Evolutionary conservation across 1,140 invertebrate species (phyloP).

Genomic region (Carposina sasakii): DNA sequence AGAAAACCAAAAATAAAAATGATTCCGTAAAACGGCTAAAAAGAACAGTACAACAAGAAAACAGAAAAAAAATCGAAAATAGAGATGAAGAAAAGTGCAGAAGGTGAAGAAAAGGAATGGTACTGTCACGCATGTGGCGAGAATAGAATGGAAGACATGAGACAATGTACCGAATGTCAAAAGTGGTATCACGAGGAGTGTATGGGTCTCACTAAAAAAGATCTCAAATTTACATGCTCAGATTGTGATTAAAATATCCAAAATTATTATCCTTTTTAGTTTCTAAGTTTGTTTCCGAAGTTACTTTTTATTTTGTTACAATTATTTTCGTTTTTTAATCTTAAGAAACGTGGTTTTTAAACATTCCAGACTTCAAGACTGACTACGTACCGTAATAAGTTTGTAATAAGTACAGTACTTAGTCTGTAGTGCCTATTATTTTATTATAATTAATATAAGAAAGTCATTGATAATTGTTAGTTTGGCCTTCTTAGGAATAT

Average conservation of each 20-base stretch:
- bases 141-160: not conserved
- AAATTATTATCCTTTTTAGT: constrained; percentile 11
- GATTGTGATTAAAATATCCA: constrained; percentile 8
- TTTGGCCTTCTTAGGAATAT: constrained; percentile 20
- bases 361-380: constrained; percentile 19
- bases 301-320: not conserved
- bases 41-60: constrained; percentile 3
- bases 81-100: constrained; percentile 10
- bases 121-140: constrained; percentile 1
- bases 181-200: not conserved
- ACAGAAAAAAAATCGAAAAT: constrained; percentile 4
- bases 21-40: not conserved
- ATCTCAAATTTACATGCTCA: constrained; percentile 4
- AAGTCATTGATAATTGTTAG: constrained; percentile 18
- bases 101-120: constrained; percentile 3
- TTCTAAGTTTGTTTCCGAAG: not conserved
- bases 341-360: constrained; percentile 14
- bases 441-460: constrained; percentile 15
- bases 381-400: constrained; percentile 20
- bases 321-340: constrained; percentile 13
- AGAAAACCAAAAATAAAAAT: constrained; percentile 9
- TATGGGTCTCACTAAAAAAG: not conserved
- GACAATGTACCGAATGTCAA: not conserved
- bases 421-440: too few relatives aligned
- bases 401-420: constrained; percentile 10